Conservation (phyloP, 2,797 vertebrate genomes). For the Amniataba percoides region DNA sequence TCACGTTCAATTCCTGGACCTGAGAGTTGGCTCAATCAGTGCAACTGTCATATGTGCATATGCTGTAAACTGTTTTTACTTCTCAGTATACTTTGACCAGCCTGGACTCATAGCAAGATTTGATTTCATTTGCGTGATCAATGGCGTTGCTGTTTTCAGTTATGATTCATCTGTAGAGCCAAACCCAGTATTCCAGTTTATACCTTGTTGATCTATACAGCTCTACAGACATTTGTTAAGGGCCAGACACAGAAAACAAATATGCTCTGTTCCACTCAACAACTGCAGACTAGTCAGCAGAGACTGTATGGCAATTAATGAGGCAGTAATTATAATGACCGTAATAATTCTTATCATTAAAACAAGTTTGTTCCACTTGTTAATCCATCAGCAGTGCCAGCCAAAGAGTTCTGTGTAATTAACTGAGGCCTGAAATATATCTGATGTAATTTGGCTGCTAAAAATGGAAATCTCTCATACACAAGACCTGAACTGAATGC, state of each 20-base stretch:
- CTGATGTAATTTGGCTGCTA: not conserved
- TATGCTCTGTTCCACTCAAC: not conserved
- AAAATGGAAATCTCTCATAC: constrained; percentile 1
- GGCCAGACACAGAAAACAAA: constrained; percentile 7
- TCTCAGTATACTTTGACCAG: not conserved
- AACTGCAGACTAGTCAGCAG: constrained; percentile 23
- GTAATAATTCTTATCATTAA: constrained; percentile 37
- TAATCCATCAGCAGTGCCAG: constrained; percentile 26
- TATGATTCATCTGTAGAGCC: not conserved
- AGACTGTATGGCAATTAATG: constrained; percentile 30
- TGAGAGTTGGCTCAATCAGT: not conserved
- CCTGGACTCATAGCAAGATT: not conserved
- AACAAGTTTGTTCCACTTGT: constrained; percentile 25
- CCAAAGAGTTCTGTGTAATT: constrained; percentile 16
- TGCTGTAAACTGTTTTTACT: not conserved
- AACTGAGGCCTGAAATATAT: constrained; percentile 14
- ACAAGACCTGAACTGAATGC: not conserved
- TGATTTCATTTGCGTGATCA: not conserved
- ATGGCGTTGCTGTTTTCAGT: not conserved
- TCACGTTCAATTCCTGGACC: not conserved
- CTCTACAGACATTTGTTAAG: not conserved
- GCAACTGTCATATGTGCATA: not conserved
- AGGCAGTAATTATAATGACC: constrained; percentile 33
- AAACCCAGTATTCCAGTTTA: not conserved
- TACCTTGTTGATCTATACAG: not conserved